phyloP scores from a whole-genome alignment of 2,797 vertebrate genomes.

The Tenualosa thibaudeaui region DNA sequence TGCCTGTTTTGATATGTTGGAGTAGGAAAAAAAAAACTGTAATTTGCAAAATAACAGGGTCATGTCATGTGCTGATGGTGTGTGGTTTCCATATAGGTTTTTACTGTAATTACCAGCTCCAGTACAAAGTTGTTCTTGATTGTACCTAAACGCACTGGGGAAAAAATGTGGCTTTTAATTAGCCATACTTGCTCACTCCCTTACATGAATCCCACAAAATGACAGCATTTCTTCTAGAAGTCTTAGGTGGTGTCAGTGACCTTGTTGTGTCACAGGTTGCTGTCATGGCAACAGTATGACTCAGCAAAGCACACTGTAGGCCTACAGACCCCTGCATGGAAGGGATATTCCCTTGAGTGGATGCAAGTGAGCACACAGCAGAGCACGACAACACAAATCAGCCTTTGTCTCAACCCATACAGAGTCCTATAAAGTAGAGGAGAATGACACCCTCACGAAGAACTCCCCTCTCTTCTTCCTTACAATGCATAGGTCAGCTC shows the following conservation, averaged over 20 bases:
- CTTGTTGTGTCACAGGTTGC: not conserved
- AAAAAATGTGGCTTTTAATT: too few species aligned
- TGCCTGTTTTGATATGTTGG: constrained; percentile 58
- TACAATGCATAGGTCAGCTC: not conserved
- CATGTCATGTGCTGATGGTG: not conserved
- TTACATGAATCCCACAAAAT: not conserved
- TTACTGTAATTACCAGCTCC: not conserved
- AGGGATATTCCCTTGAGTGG: not conserved
- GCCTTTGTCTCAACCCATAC: not conserved
- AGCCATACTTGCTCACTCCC: too few species aligned
- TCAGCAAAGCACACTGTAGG: not conserved
- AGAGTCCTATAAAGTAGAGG: not conserved
- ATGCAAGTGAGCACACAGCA: not conserved
- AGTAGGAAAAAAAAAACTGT: too few species aligned
- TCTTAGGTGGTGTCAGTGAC: not conserved
- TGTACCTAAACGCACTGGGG: not conserved
- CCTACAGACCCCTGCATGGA: not conserved
- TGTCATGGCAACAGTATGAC: not conserved
- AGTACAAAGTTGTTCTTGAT: not conserved
- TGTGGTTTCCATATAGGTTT: not conserved
- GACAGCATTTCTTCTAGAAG: not conserved
- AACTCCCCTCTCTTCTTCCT: not conserved
- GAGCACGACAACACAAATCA: not conserved
- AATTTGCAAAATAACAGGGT: too few species aligned
- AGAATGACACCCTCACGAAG: not conserved